A percentile compares a stretch with the other conserved stretches of the same genome.
Conservation (phyloP, 2,797 vertebrate genomes). For the Petrocephalus sullivani region DNA sequence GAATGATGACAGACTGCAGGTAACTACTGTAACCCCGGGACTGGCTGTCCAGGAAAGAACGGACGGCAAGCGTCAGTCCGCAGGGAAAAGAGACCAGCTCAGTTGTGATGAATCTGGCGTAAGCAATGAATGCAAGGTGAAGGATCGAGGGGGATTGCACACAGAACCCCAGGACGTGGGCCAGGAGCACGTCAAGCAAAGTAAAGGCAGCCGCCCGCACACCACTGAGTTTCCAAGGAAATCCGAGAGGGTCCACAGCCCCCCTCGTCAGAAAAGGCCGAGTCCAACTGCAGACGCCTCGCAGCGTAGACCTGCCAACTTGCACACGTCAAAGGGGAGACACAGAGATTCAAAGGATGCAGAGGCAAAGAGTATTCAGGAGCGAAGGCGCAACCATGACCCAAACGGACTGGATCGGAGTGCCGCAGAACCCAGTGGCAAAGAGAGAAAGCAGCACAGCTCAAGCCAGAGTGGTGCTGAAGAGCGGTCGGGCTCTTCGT, state of each 20-base stretch:
- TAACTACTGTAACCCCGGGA: not conserved
- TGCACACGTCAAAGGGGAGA: conserved; percentile 33
- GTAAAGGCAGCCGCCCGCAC: conserved; percentile 36
- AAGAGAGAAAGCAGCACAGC: conserved; percentile 49
- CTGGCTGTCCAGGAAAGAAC: conserved; percentile 36
- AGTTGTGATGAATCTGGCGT: conserved; percentile 33
- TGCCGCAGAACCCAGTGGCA: conserved; percentile 43
- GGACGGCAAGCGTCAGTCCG: conserved; percentile 41
- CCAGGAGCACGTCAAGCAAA: conserved; percentile 52
- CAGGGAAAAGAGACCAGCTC: conserved; percentile 36
- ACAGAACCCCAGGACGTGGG: conserved; percentile 51
- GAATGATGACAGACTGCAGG: conserved; percentile 27
- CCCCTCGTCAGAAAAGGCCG: conserved; percentile 44
- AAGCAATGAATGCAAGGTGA: conserved; percentile 45
- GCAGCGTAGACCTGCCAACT: not conserved
- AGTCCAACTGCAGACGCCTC: conserved; percentile 21
- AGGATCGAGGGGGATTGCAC: conserved; percentile 45
- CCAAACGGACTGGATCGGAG: conserved; percentile 28
- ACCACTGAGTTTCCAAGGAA: conserved; percentile 51
- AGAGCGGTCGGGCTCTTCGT: conserved; percentile 30
- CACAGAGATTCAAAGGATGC: conserved; percentile 27
- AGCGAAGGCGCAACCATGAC: conserved; percentile 33
- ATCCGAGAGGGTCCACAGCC: conserved; percentile 52
- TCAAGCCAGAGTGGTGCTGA: conserved; percentile 38
- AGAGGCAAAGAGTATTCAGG: conserved; percentile 38